A percentile compares a stretch with the other conserved stretches of the same genome.
phyloP scores from a whole-genome alignment of 2,888 invertebrate species.

The Mellilla xanthometata region DNA sequence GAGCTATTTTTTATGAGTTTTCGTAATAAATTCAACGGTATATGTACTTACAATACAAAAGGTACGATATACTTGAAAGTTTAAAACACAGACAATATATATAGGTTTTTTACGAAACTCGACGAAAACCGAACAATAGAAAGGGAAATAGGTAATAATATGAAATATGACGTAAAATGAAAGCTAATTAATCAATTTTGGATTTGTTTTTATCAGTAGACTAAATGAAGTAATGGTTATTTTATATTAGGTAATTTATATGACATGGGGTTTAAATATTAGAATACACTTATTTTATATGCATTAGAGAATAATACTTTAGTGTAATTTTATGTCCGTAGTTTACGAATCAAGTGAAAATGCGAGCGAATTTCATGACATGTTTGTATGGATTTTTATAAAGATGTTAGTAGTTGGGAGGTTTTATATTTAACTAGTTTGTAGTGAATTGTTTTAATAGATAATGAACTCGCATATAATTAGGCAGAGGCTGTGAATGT shows the following conservation, averaged over 20 bases:
- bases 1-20: background rate
- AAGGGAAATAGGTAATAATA: too few relatives aligned
- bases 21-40: background rate
- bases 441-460: constrained; percentile 14
- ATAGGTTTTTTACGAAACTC: too few relatives aligned
- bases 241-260: constrained; percentile 14
- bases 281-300: constrained; percentile 15
- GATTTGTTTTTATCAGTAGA: constrained; percentile 5
- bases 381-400: constrained; percentile 30
- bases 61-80: too few relatives aligned
- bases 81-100: too few relatives aligned
- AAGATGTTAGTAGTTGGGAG: constrained; percentile 16
- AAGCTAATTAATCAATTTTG: background rate
- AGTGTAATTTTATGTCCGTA: constrained; percentile 7
- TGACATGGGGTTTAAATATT: constrained; percentile 12
- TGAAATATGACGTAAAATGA: too few relatives aligned
- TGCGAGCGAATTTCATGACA: constrained; percentile 63
- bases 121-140: too few relatives aligned
- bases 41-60: constrained; percentile 15
- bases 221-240: constrained; percentile 4
- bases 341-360: constrained; percentile 23
- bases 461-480: constrained; percentile 31
- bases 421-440: constrained; percentile 23
- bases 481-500: constrained; percentile 57
- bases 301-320: constrained; percentile 11